Base-by-base conservation (phyloP, 2,797 vertebrate genomes). In the Smutsia gigantea region DNA sequence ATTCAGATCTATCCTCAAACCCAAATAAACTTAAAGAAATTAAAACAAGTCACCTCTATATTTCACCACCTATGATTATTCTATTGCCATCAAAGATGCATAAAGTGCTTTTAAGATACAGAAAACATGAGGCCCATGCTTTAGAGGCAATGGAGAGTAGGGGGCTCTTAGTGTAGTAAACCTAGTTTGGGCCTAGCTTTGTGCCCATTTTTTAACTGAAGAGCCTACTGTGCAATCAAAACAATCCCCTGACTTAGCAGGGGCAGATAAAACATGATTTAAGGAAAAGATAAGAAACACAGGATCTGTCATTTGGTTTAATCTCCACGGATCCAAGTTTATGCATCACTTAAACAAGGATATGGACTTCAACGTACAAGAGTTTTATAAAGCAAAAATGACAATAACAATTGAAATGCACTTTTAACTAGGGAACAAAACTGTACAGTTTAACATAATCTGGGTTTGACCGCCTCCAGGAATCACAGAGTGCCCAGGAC, bases 41-140 rank as follows among this genome's bases (percentile, higher is more conserved):
- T 39, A 64, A 87, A 95, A 86, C 42, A 85, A 75, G 37, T n/a
- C 29, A 78, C 19, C 34, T 82, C 86, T 57, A 4, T 18, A 18
- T 87, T 90, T 93, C 6, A 74, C 39, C 63, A 34, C 21, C 59
- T 75, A 15, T 34, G 34, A 55, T 85, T 72, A 83, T 69, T 95
- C 39, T 61, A n/a, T 51, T 87, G 12, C 55, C 66, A 72, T 39
- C 39, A 91, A 79, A 92, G 34, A 64, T 23, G 12, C 17, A 87
- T 21, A 85, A 88, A 84, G 2, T 87, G 19, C 53, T 78, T 93
- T 94, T 64, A 72, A 94, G 18, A 81, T 39, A 84, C 8, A 85
- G 46, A 12, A 46, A 46, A 46, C 11, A 46, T 46, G 46, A 46
- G 46, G 46, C 46, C 46, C 46, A 46, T 46, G 46, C 46, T 46